A percentile compares a stretch with the other conserved stretches of the same genome.
Evolutionary conservation across 2,888 invertebrate species (phyloP).

Genomic region (Rhingia rostrata): DNA sequence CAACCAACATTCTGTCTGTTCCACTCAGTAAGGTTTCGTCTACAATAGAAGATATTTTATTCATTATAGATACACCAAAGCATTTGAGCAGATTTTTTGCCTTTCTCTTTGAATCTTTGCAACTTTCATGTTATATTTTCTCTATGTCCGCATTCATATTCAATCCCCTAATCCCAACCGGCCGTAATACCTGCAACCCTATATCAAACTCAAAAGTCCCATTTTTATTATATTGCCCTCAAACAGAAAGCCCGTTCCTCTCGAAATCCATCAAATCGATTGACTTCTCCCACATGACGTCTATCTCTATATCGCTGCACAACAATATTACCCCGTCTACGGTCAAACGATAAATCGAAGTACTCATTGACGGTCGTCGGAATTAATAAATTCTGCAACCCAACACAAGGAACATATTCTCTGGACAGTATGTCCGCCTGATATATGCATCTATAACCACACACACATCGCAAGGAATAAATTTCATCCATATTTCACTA

Average conservation of each 20-base stretch:
- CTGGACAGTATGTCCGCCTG: slow-evolving; percentile 49
- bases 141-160: too few relatives aligned
- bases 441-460: slow-evolving; percentile 27
- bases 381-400: slow-evolving; percentile 67
- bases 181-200: not conserved
- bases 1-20: too few relatives aligned
- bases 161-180: not conserved
- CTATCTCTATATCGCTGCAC: slow-evolving; percentile 7
- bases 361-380: slow-evolving; percentile 69
- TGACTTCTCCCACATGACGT: slow-evolving; percentile 69
- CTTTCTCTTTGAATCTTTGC: too few relatives aligned
- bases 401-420: slow-evolving; percentile 68
- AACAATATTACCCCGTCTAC: slow-evolving; percentile 28
- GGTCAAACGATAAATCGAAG: slow-evolving; percentile 70
- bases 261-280: slow-evolving; percentile 66
- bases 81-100: too few relatives aligned
- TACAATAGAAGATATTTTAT: too few relatives aligned
- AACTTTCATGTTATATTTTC: too few relatives aligned
- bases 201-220: not conserved
- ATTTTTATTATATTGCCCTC: slow-evolving; percentile 31
- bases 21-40: too few relatives aligned
- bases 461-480: slow-evolving; percentile 56
- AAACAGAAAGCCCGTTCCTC: not conserved
- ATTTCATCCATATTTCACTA: slow-evolving; percentile 72
- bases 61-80: too few relatives aligned